phyloP scores from a whole-genome alignment of 2,888 invertebrate genomes.

The Drosophila picticornis region DNA sequence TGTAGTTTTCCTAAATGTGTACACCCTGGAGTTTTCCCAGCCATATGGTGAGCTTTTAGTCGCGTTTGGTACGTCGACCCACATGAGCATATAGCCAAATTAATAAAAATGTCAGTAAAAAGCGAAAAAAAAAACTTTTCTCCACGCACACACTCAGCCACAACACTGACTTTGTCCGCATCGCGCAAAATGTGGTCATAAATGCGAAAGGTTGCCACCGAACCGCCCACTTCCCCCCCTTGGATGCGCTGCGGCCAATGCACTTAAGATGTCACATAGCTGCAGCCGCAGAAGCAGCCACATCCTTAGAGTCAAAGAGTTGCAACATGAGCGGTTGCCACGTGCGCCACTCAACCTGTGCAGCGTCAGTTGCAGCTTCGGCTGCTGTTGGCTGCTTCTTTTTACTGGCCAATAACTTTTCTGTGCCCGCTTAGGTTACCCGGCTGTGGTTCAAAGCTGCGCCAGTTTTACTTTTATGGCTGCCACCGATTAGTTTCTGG shows the following conservation, averaged over 20 bases:
- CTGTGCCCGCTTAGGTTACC: constrained; percentile 11
- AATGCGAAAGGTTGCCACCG: constrained; percentile 43
- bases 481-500: constrained; percentile 73
- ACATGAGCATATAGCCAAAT: constrained; percentile 38
- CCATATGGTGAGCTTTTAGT: constrained; percentile 42
- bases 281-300: constrained; percentile 37
- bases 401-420: constrained; percentile 57
- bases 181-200: constrained; percentile 63
- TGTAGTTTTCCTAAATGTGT: constrained; percentile 45
- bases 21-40: not conserved
- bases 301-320: constrained; percentile 21
- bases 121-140: not conserved
- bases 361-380: constrained; percentile 10
- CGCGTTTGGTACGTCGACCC: constrained; percentile 14
- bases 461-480: constrained; percentile 53
- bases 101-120: constrained; percentile 59
- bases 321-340: constrained; percentile 43
- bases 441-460: constrained; percentile 39
- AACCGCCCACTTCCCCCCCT: not conserved
- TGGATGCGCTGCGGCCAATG: constrained; percentile 43
- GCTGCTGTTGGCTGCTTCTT: not conserved
- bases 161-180: constrained; percentile 41
- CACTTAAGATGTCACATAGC: constrained; percentile 76
- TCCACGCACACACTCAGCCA: not conserved
- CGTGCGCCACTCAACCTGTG: constrained; percentile 60